Percentiles rank a stretch among this genome's conserved stretches.
Conservation (phyloP, 2,888 invertebrate species). For the Thalpophila matura region DNA sequence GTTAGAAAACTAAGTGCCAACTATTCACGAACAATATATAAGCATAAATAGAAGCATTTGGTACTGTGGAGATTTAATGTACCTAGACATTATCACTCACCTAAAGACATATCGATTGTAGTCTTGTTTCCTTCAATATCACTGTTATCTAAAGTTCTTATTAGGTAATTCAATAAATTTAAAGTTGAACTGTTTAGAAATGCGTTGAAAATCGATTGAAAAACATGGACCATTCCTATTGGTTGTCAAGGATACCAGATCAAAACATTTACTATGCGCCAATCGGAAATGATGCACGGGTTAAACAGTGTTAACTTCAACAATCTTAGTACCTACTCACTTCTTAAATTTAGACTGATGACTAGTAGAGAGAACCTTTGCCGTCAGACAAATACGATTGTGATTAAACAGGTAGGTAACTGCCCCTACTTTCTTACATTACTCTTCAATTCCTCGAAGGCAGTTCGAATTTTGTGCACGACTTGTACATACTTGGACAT, state of each 20-base stretch:
- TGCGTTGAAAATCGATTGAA: constrained; percentile 44
- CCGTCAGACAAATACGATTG: no score
- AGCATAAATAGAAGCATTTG: no score
- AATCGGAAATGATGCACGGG: constrained; percentile 3
- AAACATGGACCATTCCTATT: constrained; percentile 26
- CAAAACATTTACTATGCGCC: constrained; percentile 61
- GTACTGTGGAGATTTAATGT: no score
- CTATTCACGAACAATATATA: no score
- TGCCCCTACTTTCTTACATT: no score
- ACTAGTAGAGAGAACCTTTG: no score
- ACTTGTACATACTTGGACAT: no score
- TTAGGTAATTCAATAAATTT: constrained; percentile 4
- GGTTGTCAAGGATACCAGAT: constrained; percentile 69
- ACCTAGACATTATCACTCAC: constrained; percentile 30
- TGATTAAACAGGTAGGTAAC: no score
- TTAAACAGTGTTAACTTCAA: not conserved
- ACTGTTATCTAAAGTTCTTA: not conserved
- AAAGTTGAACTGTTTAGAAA: constrained; percentile 37
- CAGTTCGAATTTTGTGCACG: no score
- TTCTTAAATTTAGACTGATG: no score
- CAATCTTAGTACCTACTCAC: not conserved
- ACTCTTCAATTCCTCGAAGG: no score
- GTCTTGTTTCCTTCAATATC: not conserved
- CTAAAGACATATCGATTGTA: constrained; percentile 12
- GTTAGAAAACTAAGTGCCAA: no score